Evolutionary conservation across 2,113 vertebrate species (phyloP), one percentile per base, ranked within the genome.

Genomic region (Crotophaga sulcirostris): DNA sequence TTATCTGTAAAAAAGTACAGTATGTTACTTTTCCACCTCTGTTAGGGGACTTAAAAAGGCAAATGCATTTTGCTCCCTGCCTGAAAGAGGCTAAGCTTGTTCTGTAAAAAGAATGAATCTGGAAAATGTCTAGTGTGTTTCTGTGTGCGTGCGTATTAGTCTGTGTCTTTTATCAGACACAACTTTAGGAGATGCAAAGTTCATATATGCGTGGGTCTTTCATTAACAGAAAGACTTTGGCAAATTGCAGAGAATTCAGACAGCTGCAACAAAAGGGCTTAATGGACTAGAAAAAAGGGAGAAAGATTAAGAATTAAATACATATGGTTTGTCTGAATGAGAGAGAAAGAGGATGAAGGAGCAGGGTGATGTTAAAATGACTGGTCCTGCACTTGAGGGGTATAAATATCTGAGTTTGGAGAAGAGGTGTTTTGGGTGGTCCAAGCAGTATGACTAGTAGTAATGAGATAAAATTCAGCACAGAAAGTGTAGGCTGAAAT

Each of bases 1-100:
- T 96, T 94, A 73, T 29, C 86, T 92, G 79, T 59, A 84, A 68
- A 58, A 59, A 58, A 52, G 76, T 80, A 79, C 40, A 84, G 23
- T 67, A 24, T 90, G 81, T 77, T 55, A 40, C 42, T 92, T 85
- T 64, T 85, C 62, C 38, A 86, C 52, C 69, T 86, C 73, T 92
- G 21, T 70, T 42, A 76, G 51, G 69, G 59, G 40, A 69, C 55
- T 87, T 89, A 45, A 79, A 85, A 84, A 95, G 84, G 83, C 24
- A 88, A 87, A 94, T 70, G 56, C 25, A 16, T 75, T 79, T 89
- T 92, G 67, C 80, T 93, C 95, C 67, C 85, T 94, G 80, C 58
- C 68, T 84, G 82, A 75, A 89, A 87, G 54, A 89, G 68, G 54
- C 69, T 90, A 70, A 87, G 33, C 33, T 87, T 82, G 74, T 85